phyloP scores from a whole-genome alignment of 2,113 vertebrate species.

The Helogale parvula region DNA sequence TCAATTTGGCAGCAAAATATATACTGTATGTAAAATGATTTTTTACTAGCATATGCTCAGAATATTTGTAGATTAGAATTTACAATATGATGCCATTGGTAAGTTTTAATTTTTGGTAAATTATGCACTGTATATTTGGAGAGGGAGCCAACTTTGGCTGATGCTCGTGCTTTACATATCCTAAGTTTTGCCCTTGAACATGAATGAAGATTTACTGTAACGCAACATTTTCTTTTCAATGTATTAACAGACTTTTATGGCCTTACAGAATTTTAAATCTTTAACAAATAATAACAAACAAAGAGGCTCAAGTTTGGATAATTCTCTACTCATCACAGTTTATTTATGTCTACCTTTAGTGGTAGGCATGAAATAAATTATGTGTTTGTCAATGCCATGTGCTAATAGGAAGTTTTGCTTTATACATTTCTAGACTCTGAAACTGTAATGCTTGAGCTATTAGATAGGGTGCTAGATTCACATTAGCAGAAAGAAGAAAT shows the following conservation, averaged over 20 bases:
- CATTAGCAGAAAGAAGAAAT: background rate
- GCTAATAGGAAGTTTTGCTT: background rate
- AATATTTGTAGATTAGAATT: background rate
- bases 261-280: background rate
- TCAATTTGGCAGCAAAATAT: constrained; percentile 29
- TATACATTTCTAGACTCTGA: background rate
- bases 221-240: background rate
- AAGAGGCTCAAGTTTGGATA: background rate
- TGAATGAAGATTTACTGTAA: background rate
- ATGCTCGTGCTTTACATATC: background rate
- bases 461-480: background rate
- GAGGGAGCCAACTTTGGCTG: background rate
- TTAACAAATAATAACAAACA: no score
- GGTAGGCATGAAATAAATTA: background rate
- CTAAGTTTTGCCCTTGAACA: background rate
- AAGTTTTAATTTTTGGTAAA: background rate
- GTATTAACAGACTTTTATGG: background rate
- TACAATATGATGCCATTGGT: background rate
- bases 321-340: background rate
- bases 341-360: background rate
- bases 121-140: background rate
- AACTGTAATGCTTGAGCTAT: background rate
- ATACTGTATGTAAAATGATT: background rate
- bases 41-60: background rate
- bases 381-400: background rate